Percentiles rank a stretch among this genome's conserved stretches.
These are phyloP conservation scores for Xylota segnis DNA, from an alignment of 2,888 invertebrate genomes.

Conservation along the genomic window DNA sequence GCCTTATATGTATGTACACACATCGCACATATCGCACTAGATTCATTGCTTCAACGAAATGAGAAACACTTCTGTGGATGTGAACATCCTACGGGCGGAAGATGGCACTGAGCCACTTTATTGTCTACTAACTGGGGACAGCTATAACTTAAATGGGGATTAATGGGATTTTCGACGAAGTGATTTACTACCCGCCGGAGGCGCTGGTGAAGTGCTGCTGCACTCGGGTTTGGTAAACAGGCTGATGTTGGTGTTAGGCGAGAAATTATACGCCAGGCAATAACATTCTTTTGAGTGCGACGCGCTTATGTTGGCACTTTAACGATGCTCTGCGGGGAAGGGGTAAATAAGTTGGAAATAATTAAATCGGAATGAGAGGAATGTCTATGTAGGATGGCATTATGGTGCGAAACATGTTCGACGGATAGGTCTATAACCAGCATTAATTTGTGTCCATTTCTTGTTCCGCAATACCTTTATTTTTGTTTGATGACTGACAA, in stretches of 20 bases:
- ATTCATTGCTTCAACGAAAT: conserved; percentile 39
- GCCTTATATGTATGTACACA: conserved; percentile 12
- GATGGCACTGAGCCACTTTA: conserved; percentile 63
- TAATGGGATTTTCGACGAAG: conserved; percentile 73
- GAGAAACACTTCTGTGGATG: conserved; percentile 16
- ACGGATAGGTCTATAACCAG: background rate
- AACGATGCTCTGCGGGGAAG: conserved; percentile 32
- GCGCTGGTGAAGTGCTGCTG: conserved; percentile 48
- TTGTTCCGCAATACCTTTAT: too few species aligned
- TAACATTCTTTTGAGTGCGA: conserved; percentile 53
- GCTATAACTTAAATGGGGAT: conserved; percentile 73
- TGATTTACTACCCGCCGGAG: conserved; percentile 62
- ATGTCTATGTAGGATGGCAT: conserved; percentile 30
- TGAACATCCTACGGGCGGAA: conserved; percentile 25
- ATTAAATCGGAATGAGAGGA: conserved; percentile 61
- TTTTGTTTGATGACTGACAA: too few species aligned
- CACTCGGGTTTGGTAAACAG: conserved; percentile 24
- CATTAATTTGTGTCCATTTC: background rate
- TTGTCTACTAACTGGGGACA: conserved; percentile 70
- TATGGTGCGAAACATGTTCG: conserved; percentile 23
- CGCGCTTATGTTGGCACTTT: conserved; percentile 34
- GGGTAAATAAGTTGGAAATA: conserved; percentile 54
- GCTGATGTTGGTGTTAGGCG: conserved; percentile 62
- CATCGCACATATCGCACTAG: conserved; percentile 34
- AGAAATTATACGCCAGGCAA: conserved; percentile 70